phyloP scores from a whole-genome alignment of 2,888 invertebrate genomes.

The Polydrusus pterygomalis region DNA sequence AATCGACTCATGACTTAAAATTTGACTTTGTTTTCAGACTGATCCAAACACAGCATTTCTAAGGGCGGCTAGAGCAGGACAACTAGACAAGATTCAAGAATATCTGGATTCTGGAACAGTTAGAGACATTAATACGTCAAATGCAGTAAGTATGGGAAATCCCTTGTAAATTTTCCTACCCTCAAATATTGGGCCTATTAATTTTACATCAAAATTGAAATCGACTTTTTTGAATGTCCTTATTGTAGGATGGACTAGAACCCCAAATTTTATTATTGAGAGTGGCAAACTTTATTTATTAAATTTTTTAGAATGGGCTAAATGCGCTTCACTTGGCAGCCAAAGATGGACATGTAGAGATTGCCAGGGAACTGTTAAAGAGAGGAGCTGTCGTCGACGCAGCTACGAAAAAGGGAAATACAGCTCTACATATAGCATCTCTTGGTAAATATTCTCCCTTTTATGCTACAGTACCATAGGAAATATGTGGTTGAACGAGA shows the following conservation, averaged over 20 bases:
- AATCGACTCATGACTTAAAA: too few relatives aligned
- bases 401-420: conserved; percentile 97
- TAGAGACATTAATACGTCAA: conserved; percentile 97
- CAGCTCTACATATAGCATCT: conserved; percentile 97
- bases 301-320: conserved; percentile 87
- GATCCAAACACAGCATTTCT: conserved; percentile 98
- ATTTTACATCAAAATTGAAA: too few relatives aligned
- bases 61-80: conserved; percentile 97
- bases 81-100: conserved; percentile 95
- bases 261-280: too few relatives aligned
- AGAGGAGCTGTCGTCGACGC: conserved; percentile 95
- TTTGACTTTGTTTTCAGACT: conserved; percentile 77
- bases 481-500: too few relatives aligned
- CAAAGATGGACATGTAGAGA: conserved; percentile 96
- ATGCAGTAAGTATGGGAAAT: conserved; percentile 94
- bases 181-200: too few relatives aligned
- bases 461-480: too few relatives aligned
- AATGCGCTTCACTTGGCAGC: conserved; percentile 98
- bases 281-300: too few relatives aligned
- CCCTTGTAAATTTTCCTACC: too few relatives aligned
- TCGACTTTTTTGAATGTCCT: too few relatives aligned
- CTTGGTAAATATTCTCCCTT: conserved; percentile 75
- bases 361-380: conserved; percentile 92
- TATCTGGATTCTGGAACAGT: conserved; percentile 90
- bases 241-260: too few relatives aligned